Evolutionary conservation across 2,797 vertebrate species (phyloP).

Genomic region (Ispidina picta): DNA sequence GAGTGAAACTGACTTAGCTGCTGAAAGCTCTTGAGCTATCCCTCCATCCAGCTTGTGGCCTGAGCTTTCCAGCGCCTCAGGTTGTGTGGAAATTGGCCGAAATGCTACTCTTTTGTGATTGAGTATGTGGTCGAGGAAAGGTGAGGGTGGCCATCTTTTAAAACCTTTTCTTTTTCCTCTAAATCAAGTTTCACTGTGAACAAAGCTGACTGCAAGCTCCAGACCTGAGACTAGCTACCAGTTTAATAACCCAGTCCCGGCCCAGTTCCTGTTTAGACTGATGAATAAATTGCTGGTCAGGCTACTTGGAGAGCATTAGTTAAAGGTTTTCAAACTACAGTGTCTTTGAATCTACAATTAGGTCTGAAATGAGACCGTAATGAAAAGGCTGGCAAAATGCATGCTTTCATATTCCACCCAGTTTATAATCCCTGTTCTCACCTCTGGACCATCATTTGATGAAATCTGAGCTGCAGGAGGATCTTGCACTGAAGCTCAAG

Average conservation of each 20-base stretch:
- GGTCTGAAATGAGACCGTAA: background rate
- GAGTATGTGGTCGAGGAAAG: background rate
- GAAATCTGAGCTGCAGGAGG: background rate
- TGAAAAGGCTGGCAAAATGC: background rate
- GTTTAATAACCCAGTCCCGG: background rate
- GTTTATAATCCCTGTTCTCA: background rate
- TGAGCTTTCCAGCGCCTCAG: background rate
- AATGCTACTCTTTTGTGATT: rapidly evolving
- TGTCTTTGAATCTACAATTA: background rate
- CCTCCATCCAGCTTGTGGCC: background rate
- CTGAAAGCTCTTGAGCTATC: background rate
- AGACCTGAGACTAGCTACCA: background rate
- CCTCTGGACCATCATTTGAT: background rate
- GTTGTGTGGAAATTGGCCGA: background rate
- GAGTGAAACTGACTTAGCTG: background rate
- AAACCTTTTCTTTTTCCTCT: background rate
- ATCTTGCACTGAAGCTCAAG: background rate
- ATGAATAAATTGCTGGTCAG: background rate
- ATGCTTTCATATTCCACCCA: background rate
- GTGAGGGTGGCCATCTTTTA: background rate
- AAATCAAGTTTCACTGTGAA: background rate
- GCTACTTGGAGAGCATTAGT: background rate
- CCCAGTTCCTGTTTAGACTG: background rate
- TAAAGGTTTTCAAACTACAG: background rate
- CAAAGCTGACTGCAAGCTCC: background rate